Evolutionary conservation across 2,113 vertebrate genomes (phyloP).

Genomic region (Litocranius walleri): DNA sequence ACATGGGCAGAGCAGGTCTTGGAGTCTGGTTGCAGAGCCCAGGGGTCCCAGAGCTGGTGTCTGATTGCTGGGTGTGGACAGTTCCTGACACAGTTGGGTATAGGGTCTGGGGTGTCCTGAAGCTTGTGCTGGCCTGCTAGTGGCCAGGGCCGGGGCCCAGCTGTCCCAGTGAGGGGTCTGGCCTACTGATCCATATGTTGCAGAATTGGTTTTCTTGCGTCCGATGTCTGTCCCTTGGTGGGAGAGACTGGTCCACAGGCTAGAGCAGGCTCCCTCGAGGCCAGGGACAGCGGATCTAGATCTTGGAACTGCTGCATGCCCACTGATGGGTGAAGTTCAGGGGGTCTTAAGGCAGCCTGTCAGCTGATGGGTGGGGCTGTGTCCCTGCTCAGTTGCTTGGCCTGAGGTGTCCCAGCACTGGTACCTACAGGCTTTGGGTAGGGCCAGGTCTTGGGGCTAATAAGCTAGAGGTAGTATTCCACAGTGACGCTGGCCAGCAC

Average conservation of each 20-base stretch:
- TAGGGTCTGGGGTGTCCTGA: neutral
- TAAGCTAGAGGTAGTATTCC: neutral
- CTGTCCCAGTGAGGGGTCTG: neutral
- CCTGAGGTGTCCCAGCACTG: neutral
- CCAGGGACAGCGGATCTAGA: neutral
- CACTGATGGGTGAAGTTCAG: neutral
- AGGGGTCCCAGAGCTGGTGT: neutral
- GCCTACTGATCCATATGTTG: neutral
- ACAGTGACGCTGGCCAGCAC: neutral
- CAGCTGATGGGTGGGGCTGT: neutral
- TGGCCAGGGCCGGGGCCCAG: neutral
- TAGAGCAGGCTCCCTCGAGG: neutral
- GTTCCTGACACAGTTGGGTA: neutral
- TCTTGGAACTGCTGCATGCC: neutral
- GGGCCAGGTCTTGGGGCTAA: neutral
- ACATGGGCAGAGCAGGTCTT: neutral
- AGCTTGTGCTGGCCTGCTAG: neutral
- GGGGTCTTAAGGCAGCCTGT: neutral
- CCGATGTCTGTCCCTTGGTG: neutral
- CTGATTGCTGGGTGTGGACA: neutral
- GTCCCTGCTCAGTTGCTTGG: neutral
- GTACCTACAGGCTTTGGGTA: neutral
- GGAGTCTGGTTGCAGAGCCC: neutral
- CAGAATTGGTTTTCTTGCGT: neutral
- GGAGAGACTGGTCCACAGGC: neutral